Evolutionary conservation across 2,888 invertebrate genomes (phyloP), one percentile per base, ranked within the genome.

Genomic region (Trichogramma dendrolimi): DNA sequence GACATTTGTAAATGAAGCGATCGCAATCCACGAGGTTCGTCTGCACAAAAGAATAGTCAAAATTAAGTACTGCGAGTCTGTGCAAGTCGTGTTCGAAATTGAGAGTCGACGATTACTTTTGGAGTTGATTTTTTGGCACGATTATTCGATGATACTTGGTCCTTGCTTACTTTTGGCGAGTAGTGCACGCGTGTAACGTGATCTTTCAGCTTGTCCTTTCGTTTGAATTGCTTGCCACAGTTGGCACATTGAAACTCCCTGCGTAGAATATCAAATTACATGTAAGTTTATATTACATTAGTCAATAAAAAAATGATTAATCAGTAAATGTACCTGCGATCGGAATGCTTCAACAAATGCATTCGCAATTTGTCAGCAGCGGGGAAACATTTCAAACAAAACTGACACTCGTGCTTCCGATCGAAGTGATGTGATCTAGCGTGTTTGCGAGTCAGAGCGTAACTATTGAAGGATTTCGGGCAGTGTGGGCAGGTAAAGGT

Each of bases 141-240:
- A 67, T 72, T 74, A 51, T 71, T 72, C 42, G 71, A 71, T 42
- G 67, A 54, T 54, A 68, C 64, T 67, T 74, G 72, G 62, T 74
- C 72, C 53, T 73, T 72, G 27, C 69, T 75, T 6, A 66, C 69
- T 60, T 72, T 72, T 64, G 83, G 82, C 0, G 81, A 80, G 60
- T 83, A 84, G 75, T 90, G 89, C 81, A 87, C 84, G 60, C 87
- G 80, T 67, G 86, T 87, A 72, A 86, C 86, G 73, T 91, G 91
- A 69, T 89, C 89, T 68, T 86, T 86, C 55, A 91, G 77, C 73
- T 89, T 89, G 71, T 89, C 88, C 70, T 89, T 90, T 39, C 91
- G 82, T 72, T 90, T 90, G 75, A 91, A 91, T 74, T 88, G 88
- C 68, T 88, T 87, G 0, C 88, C 89, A 76, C 92, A 91, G 71